Evolutionary conservation across 2,113 vertebrate genomes (phyloP).

Genomic region (Myiagra hebetior): DNA sequence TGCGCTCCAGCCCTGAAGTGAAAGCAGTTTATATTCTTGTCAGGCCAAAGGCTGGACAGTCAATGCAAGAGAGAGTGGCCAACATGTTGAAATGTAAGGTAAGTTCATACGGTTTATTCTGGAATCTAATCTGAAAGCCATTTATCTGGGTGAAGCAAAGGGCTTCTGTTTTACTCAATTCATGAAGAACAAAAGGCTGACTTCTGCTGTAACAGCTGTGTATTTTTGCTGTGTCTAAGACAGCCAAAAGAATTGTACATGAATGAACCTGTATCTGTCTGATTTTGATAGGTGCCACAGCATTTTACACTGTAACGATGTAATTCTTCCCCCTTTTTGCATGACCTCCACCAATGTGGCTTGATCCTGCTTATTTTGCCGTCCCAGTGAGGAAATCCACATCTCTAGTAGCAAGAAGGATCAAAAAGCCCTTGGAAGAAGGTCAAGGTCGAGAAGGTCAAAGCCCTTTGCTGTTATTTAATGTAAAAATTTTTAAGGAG

Average conservation of each 20-base stretch:
- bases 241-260: background rate
- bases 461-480: background rate
- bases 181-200: background rate
- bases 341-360: background rate
- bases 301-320: background rate
- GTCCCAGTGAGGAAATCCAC: background rate
- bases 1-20: constrained; percentile 86
- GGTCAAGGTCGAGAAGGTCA: background rate
- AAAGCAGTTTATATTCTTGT: constrained; percentile 88
- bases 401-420: background rate
- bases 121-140: background rate
- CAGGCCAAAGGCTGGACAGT: constrained; percentile 89
- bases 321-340: background rate
- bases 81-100: constrained; percentile 92
- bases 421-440: no score
- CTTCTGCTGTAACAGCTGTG: background rate
- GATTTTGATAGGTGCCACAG: background rate
- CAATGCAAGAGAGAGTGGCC: constrained; percentile 84
- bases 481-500: background rate
- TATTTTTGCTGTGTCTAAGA: background rate
- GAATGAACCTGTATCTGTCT: background rate
- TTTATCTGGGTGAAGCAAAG: background rate
- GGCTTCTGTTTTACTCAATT: background rate
- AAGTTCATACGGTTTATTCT: background rate
- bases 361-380: background rate